phyloP scores from a whole-genome alignment of 2,113 vertebrate genomes.

The Ciconia boyciana region DNA sequence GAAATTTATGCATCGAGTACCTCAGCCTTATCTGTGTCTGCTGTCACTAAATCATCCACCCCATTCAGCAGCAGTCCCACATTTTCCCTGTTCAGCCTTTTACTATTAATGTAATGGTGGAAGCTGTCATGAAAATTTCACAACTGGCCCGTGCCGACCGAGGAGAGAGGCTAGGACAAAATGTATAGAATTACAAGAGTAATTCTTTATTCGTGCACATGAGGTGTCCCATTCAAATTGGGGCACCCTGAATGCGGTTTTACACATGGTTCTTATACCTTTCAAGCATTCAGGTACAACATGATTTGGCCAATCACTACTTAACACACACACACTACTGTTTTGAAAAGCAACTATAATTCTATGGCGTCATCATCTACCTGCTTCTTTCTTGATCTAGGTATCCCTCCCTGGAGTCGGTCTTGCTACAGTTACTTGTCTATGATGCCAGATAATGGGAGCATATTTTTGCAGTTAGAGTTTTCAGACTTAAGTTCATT shows the following conservation, averaged over 20 bases:
- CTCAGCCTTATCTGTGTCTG: too few species aligned
- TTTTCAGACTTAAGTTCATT: too few species aligned
- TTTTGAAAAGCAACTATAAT: not conserved
- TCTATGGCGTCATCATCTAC: not conserved
- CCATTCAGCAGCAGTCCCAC: too few species aligned
- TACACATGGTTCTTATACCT: not conserved
- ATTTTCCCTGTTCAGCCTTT: too few species aligned
- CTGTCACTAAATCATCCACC: too few species aligned
- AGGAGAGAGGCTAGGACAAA: not conserved
- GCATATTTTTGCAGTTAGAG: too few species aligned
- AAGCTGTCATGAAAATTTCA: not conserved
- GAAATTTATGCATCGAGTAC: too few species aligned
- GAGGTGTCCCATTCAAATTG: not conserved
- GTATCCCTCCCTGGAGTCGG: not conserved
- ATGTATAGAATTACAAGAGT: not conserved
- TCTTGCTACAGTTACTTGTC: not conserved
- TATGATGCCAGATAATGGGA: not conserved
- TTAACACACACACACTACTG: not conserved
- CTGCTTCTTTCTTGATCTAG: not conserved
- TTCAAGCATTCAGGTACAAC: not conserved
- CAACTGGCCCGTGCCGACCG: not conserved
- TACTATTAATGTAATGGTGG: too few species aligned
- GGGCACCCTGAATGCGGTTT: fast-evolving
- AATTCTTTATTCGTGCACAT: not conserved
- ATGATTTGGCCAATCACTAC: not conserved